phyloP scores from a whole-genome alignment of 2,113 vertebrate genomes.

The Ceyx melanurus region DNA sequence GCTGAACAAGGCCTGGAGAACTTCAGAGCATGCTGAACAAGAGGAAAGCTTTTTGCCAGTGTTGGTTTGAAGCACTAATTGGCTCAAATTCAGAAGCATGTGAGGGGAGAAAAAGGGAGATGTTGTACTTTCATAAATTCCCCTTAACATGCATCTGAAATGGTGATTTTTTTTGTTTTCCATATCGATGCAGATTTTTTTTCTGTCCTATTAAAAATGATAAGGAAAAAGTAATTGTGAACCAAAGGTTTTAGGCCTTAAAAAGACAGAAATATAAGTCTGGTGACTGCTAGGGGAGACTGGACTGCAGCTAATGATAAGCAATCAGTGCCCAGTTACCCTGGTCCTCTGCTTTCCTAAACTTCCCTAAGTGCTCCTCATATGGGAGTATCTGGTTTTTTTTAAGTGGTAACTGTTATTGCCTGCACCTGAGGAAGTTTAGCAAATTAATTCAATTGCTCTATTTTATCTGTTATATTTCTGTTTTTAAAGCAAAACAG shows the following conservation, averaged over 20 bases:
- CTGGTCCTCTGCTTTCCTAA: not conserved
- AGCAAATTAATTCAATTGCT: constrained; percentile 26
- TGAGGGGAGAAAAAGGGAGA: not conserved
- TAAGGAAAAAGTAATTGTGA: not conserved
- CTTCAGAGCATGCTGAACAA: not conserved
- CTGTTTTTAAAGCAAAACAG: constrained; percentile 36
- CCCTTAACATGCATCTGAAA: not conserved
- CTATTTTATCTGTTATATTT: constrained; percentile 1
- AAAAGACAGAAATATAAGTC: not conserved
- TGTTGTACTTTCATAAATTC: not conserved
- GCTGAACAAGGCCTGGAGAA: not conserved
- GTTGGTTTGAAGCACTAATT: not conserved
- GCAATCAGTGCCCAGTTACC: not conserved
- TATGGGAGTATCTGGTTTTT: not conserved
- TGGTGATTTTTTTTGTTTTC: not conserved
- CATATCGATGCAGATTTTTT: not conserved
- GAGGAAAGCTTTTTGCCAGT: not conserved
- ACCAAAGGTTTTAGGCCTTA: not conserved
- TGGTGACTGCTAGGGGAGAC: not conserved
- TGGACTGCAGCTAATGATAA: not conserved
- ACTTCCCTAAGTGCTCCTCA: not conserved
- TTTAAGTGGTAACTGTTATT: not conserved
- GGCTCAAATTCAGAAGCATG: not conserved
- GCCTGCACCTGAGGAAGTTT: not conserved
- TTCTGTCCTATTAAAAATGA: not conserved